Evolutionary conservation across 2,797 vertebrate genomes (phyloP), one percentile per base, ranked within the genome.

Genomic region (Protonibea diacanthus): DNA sequence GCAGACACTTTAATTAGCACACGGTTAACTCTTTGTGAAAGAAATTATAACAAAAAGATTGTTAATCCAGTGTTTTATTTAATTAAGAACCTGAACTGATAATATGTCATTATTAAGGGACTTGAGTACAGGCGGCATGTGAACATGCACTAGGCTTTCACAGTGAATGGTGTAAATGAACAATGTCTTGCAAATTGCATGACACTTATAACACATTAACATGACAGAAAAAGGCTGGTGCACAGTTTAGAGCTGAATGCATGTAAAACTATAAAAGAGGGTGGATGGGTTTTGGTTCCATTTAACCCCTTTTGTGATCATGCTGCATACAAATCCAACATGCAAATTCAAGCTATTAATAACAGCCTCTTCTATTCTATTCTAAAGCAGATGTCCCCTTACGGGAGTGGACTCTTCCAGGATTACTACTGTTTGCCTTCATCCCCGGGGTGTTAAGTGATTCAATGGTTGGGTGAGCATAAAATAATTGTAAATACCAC

Each of bases 391-490:
- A 45, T 62, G 29, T 23, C 15, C 7, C 29, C 82, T 73, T 76
- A 40, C 38, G 79, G 77, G 81, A 85, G 75, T 40, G 71, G 65
- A 67, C 45, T 79, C 81, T 55, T 85, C 61, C 65, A 69, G 79
- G 79, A 87, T 88, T 88, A 87, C 71, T 40, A 15, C 52, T 62
- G 83, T 77, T 85, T 69, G 64, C 56, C 33, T 69, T 20, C 68
- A 20, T 88, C 86, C 80, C 80, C 57, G 0, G 74, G 67, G 86
- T 76, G 67, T 63, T 56, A 21, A 81, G 84, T 83, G 83, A 90
- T 89, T 90, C 88, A 88, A 74, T 75, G 86, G 76, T 75, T 83
- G 85, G 74, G 58, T 84, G 84, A 85, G 82, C 86, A 81, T 90
- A 88, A 83, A 83, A 83, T 83, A 88, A 80, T 78, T 88, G 83